Evolutionary conservation across 1,140 invertebrate genomes (phyloP).

Genomic region (Ganaspis sp.): DNA sequence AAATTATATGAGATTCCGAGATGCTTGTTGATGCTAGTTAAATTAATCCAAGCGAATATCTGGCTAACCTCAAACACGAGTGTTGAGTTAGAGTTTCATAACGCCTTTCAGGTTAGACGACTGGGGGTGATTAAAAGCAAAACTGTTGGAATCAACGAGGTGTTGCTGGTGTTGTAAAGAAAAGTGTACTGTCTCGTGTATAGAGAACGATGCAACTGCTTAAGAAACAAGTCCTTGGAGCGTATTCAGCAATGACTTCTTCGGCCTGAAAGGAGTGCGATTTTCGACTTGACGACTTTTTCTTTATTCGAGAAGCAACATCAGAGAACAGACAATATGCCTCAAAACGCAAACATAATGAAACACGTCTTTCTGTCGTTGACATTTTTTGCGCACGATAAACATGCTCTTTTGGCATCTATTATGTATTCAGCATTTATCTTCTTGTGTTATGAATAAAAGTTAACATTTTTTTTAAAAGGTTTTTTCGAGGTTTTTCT

Average conservation of each 20-base stretch:
- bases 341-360: slow-evolving; percentile 54
- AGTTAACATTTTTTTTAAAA: too few species aligned
- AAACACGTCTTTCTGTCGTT: slow-evolving; percentile 28
- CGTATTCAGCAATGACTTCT: slow-evolving; percentile 49
- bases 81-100: slow-evolving; percentile 41
- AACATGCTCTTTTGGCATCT: slow-evolving; percentile 39
- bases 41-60: slow-evolving; percentile 66
- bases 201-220: slow-evolving; percentile 46
- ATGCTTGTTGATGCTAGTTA: slow-evolving; percentile 51
- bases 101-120: slow-evolving; percentile 44
- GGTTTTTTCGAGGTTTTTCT: too few species aligned
- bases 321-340: slow-evolving; percentile 44
- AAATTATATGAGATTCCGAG: slow-evolving; percentile 54
- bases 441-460: not conserved
- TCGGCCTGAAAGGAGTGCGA: slow-evolving; percentile 54
- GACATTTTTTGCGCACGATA: slow-evolving; percentile 46
- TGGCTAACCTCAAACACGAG: slow-evolving; percentile 65
- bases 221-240: slow-evolving; percentile 53
- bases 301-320: slow-evolving; percentile 43
- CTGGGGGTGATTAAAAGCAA: slow-evolving; percentile 52
- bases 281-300: slow-evolving; percentile 56
- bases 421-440: slow-evolving; percentile 23
- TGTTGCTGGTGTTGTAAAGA: slow-evolving; percentile 48
- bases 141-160: slow-evolving; percentile 55
- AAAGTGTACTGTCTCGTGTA: slow-evolving; percentile 41